Conservation (phyloP, 2,113 vertebrate genomes). For the Heloderma charlesbogerti region DNA sequence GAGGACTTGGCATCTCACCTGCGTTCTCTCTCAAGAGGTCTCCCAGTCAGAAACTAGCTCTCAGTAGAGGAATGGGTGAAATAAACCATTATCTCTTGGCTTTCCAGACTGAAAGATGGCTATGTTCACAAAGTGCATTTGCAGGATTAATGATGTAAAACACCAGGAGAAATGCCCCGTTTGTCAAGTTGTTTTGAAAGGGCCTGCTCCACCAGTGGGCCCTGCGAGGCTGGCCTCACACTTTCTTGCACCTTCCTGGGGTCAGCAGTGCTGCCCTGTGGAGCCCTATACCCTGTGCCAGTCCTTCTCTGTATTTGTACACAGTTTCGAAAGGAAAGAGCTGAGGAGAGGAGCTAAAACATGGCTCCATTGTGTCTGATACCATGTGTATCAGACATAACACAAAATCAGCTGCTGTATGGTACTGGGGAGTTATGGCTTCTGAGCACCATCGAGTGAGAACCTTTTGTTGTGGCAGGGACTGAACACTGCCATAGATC, state of each 20-base stretch:
- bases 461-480: background rate
- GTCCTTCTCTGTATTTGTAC: background rate
- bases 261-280: background rate
- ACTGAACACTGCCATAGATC: background rate
- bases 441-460: background rate
- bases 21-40: background rate
- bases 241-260: background rate
- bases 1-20: background rate
- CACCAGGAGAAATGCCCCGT: background rate
- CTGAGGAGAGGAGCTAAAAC: background rate
- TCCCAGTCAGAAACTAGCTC: background rate
- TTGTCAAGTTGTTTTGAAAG: background rate
- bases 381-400: too few relatives aligned
- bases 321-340: background rate
- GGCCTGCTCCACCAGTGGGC: background rate
- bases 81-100: slow-evolving; percentile 32
- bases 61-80: background rate
- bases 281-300: background rate
- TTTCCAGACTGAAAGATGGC: slow-evolving; percentile 34
- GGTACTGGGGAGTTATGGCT: background rate
- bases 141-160: background rate
- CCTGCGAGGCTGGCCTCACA: background rate
- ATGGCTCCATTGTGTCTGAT: too few relatives aligned
- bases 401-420: background rate
- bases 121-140: background rate